These are phyloP conservation scores for Rhinoderma darwinii DNA, from an alignment of 2,113 vertebrate genomes.

Conservation along the genomic window DNA sequence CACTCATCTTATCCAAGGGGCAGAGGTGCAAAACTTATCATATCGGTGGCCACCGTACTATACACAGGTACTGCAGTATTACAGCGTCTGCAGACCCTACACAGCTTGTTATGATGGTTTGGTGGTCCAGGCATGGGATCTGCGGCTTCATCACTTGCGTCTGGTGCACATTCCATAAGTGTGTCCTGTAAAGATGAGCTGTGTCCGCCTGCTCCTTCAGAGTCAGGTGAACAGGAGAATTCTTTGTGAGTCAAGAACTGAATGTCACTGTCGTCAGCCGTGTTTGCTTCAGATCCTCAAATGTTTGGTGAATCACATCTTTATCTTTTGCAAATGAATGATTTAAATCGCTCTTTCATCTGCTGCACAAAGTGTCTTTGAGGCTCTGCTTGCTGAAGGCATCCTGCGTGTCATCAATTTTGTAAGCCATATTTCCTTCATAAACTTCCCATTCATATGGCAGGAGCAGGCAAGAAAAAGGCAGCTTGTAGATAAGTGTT, in stretches of 20 bases:
- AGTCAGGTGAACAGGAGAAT: constrained; percentile 38
- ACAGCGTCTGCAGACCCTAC: too few species aligned
- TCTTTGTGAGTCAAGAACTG: constrained; percentile 24
- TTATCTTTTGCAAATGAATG: constrained; percentile 54
- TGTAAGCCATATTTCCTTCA: constrained; percentile 51
- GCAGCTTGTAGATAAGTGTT: constrained; percentile 31
- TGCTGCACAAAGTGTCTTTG: constrained; percentile 52
- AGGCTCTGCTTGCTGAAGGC: constrained; percentile 22
- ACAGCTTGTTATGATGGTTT: too few species aligned
- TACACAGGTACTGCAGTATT: too few species aligned
- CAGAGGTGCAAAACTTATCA: too few species aligned
- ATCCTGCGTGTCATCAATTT: constrained; percentile 54
- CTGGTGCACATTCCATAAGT: too few species aligned
- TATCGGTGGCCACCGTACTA: too few species aligned
- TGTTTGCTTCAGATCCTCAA: constrained; percentile 45
- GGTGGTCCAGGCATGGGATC: too few species aligned
- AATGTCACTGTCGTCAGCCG: not conserved
- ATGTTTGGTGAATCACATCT: constrained; percentile 45
- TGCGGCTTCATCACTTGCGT: too few species aligned
- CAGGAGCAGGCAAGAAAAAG: constrained; percentile 31
- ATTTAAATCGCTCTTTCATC: constrained; percentile 53
- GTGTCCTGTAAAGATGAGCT: too few species aligned
- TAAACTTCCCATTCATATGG: constrained; percentile 45
- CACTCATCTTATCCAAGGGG: too few species aligned
- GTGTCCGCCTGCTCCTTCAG: too few species aligned